A percentile compares a stretch with the other conserved stretches of the same genome.
Conservation (phyloP, 2,888 invertebrate genomes). For the Caenorhabditis sp. region DNA sequence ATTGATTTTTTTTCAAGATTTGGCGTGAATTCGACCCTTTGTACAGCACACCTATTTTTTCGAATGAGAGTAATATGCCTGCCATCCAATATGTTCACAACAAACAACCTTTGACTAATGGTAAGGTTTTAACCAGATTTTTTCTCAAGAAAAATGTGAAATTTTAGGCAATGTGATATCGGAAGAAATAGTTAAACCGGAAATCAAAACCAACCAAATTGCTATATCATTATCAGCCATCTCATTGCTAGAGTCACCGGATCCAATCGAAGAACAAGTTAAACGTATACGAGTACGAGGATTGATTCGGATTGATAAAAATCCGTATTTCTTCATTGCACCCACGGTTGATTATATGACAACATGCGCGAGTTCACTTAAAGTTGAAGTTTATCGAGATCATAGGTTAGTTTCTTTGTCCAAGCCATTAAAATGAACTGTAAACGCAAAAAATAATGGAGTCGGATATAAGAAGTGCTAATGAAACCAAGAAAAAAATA, state of each 20-base stretch:
- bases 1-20: conserved; percentile 41
- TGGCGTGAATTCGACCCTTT: conserved; percentile 56
- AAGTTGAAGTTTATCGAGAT: conserved; percentile 59
- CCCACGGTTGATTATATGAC: conserved; percentile 63
- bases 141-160: neutral
- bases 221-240: conserved; percentile 9
- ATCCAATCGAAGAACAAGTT: conserved; percentile 20
- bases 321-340: conserved; percentile 50
- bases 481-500: neutral
- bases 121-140: neutral
- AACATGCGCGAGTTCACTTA: conserved; percentile 58
- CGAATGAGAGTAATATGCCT: neutral
- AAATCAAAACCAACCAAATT: neutral
- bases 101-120: neutral
- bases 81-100: neutral
- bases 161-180: neutral
- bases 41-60: conserved; percentile 7
- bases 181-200: neutral
- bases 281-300: conserved; percentile 5
- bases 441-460: too few species aligned
- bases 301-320: conserved; percentile 13
- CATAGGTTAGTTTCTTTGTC: conserved; percentile 14
- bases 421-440: too few species aligned
- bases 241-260: conserved; percentile 3
- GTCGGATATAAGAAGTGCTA: too few species aligned